A percentile compares a stretch with the other conserved stretches of the same genome.
These are phyloP conservation scores for Pristionchus arcanus DNA, from an alignment of 2,888 invertebrate genomes.

Conservation along the genomic window DNA sequence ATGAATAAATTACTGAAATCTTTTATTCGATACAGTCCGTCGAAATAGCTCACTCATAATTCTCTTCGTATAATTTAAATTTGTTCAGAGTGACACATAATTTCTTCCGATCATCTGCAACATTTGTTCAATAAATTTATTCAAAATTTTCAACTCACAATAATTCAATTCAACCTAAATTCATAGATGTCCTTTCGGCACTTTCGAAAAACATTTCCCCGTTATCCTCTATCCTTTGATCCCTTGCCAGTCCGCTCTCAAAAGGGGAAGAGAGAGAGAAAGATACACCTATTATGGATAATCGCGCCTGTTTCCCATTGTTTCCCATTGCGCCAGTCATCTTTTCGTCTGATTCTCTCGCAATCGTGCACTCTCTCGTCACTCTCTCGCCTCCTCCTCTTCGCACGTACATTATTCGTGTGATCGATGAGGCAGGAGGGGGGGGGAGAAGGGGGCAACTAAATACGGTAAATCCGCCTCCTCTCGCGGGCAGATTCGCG, in stretches of 20 bases:
- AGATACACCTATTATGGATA: constrained; percentile 43
- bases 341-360: neutral
- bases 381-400: neutral
- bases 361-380: neutral
- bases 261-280: neutral
- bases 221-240: neutral
- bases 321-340: constrained; percentile 9
- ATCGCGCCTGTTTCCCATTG: neutral
- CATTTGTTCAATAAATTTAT: no score
- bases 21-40: no score
- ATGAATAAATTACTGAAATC: no score
- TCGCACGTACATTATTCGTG: neutral
- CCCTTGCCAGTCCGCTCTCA: neutral
- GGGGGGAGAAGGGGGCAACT: neutral
- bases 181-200: neutral
- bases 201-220: neutral
- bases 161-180: no score
- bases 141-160: no score
- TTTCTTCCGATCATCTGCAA: no score
- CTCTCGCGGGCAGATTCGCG: neutral
- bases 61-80: no score
- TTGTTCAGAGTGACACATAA: no score
- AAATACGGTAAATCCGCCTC: constrained; percentile 34
- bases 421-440: neutral
- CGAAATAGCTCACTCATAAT: no score